A percentile compares a stretch with the other conserved stretches of the same genome.
phyloP scores from a whole-genome alignment of 2,113 vertebrate species.

The Anarhynchus alexandrinus region DNA sequence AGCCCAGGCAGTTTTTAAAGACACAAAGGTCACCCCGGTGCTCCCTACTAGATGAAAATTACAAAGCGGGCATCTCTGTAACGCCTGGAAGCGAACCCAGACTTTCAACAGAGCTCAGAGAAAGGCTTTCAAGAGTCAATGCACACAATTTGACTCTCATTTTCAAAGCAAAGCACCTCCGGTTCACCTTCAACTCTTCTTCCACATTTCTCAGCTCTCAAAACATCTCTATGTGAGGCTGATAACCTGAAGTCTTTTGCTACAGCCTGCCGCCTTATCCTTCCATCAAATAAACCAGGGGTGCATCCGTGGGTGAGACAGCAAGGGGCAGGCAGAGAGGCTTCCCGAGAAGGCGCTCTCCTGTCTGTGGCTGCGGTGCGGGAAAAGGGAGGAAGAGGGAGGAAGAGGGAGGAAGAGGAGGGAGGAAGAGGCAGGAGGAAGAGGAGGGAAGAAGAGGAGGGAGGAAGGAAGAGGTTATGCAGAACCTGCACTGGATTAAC shows the following conservation, averaged over 20 bases:
- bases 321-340: background rate
- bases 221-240: background rate
- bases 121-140: background rate
- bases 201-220: background rate
- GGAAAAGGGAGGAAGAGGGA: background rate
- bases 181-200: background rate
- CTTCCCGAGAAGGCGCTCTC: background rate
- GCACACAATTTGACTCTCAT: background rate
- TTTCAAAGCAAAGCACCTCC: background rate
- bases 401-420: background rate
- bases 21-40: background rate
- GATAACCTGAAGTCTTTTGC: background rate
- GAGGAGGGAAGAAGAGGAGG: background rate
- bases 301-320: accelerated
- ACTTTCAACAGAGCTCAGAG: background rate
- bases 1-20: background rate
- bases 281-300: background rate
- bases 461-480: background rate
- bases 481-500: background rate
- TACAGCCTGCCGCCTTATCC: background rate
- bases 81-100: background rate
- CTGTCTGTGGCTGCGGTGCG: accelerated
- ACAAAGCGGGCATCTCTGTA: background rate
- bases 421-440: background rate
- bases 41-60: background rate